Conservation (phyloP, 2,888 invertebrate genomes). For the Plebejus argus region DNA sequence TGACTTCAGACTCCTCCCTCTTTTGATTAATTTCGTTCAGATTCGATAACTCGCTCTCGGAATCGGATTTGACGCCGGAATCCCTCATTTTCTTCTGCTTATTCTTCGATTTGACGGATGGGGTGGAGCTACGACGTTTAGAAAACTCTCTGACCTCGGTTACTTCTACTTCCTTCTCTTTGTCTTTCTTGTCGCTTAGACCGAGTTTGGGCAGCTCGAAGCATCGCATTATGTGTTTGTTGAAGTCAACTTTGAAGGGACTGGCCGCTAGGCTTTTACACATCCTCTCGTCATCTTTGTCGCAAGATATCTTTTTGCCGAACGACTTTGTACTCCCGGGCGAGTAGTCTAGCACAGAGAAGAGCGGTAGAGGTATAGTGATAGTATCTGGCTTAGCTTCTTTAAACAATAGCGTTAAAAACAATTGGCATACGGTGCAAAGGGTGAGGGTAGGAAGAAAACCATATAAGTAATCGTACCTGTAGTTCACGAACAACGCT, state of each 20-base stretch:
- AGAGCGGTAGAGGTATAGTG: slow-evolving; percentile 49
- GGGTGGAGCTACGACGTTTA: slow-evolving; percentile 65
- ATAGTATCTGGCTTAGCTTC: slow-evolving; percentile 8
- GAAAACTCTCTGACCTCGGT: slow-evolving; percentile 46
- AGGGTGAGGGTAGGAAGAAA: neutral
- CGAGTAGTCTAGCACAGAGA: slow-evolving; percentile 60
- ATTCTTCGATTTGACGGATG: slow-evolving; percentile 48
- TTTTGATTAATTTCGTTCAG: slow-evolving; percentile 40
- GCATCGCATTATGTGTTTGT: slow-evolving; percentile 56
- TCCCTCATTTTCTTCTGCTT: slow-evolving; percentile 56
- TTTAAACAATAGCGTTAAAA: neutral
- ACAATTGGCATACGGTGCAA: slow-evolving; percentile 22
- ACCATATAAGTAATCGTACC: neutral
- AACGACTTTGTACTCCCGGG: slow-evolving; percentile 44
- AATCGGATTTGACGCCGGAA: slow-evolving; percentile 63
- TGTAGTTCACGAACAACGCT: neutral
- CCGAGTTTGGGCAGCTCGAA: slow-evolving; percentile 59
- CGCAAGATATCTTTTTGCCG: slow-evolving; percentile 40
- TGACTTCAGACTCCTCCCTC: slow-evolving; percentile 47
- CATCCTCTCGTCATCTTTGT: slow-evolving; percentile 32
- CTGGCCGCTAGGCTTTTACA: slow-evolving; percentile 59
- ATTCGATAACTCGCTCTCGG: slow-evolving; percentile 61
- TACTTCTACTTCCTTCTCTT: slow-evolving; percentile 41
- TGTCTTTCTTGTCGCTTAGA: slow-evolving; percentile 47
- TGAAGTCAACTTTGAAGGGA: slow-evolving; percentile 54